Conservation (phyloP, 2,888 invertebrate species). For the Pyrgus malvae region DNA sequence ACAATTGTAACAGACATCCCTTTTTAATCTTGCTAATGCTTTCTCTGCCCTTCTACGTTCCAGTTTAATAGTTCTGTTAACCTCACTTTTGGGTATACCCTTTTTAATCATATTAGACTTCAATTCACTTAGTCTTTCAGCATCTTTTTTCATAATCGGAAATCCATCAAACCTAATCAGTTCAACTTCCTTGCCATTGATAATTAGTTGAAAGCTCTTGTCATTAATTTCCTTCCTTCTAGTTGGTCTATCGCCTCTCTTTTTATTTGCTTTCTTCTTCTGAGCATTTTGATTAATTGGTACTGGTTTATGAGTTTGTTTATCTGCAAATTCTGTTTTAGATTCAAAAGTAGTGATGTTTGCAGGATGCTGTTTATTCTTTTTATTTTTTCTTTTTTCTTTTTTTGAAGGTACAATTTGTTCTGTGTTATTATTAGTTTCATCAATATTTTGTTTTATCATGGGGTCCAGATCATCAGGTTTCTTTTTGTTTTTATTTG, state of each 20-base stretch:
- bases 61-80: constrained; percentile 84
- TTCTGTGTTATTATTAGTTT: neutral
- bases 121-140: constrained; percentile 83
- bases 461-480: neutral
- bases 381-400: constrained; percentile 23
- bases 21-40: constrained; percentile 83
- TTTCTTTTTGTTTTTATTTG: constrained; percentile 41
- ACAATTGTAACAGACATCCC: constrained; percentile 91
- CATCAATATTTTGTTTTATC: constrained; percentile 9
- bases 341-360: neutral
- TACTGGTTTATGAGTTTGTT: neutral
- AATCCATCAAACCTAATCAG: constrained; percentile 86
- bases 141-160: constrained; percentile 87
- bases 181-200: constrained; percentile 84
- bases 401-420: constrained; percentile 9
- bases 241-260: constrained; percentile 50
- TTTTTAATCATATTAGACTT: constrained; percentile 84
- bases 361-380: constrained; percentile 12
- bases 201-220: constrained; percentile 73
- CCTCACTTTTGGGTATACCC: constrained; percentile 85
- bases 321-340: neutral
- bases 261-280: constrained; percentile 37
- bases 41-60: constrained; percentile 88
- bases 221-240: constrained; percentile 73
- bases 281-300: constrained; percentile 15